Evolutionary conservation across 2,113 vertebrate genomes (phyloP), one percentile per base, ranked within the genome.

Genomic region (Irena cyanogastra): DNA sequence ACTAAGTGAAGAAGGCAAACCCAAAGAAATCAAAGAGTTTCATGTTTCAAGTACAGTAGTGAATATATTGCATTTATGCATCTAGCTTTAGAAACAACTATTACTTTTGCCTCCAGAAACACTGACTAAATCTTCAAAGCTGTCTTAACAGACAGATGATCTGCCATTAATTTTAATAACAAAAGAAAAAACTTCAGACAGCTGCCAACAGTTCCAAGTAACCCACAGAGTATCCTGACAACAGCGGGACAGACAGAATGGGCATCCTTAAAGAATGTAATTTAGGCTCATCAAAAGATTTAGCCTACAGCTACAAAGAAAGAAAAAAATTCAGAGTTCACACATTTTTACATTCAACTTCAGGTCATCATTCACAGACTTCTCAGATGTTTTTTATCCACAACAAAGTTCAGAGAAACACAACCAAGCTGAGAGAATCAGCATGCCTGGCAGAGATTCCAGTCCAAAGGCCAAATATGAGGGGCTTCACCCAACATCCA

Each of bases 131-230:
- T 88, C 87, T 94, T 95, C 93, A 96, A 94, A 95, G 85, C 56
- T 69, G 42, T 85, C 70, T 88, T 93, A 90, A 94, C 64, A 77
- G n/a, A 83, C 2, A 75, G 44, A 95, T 83, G 71, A 88, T 80
- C 85, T 81, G 71, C 35, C 56, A 81, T 89, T 94, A 94, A 90
- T 95, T 94, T 94, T 95, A 93, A 90, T 86, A 44, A 74, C 74
- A 70, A 87, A 78, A 87, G 28, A 65, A 85, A 83, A 80, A 69
- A 20, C 44, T 83, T 78, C 56, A 91, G 56, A 84, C 0, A 0
- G 60, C 63, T 95, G 82, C 63, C 93, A 95, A 83, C 59, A 86
- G 70, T 90, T 91, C 68, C 63, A 78, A 94, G 85, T 72, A 94
- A 95, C 47, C 91, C 85, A 85, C 53, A 83, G 54, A 88, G 28